These are phyloP conservation scores for Macrosteles quadrilineatus DNA, from an alignment of 1,140 invertebrate genomes.

Conservation along the genomic window DNA sequence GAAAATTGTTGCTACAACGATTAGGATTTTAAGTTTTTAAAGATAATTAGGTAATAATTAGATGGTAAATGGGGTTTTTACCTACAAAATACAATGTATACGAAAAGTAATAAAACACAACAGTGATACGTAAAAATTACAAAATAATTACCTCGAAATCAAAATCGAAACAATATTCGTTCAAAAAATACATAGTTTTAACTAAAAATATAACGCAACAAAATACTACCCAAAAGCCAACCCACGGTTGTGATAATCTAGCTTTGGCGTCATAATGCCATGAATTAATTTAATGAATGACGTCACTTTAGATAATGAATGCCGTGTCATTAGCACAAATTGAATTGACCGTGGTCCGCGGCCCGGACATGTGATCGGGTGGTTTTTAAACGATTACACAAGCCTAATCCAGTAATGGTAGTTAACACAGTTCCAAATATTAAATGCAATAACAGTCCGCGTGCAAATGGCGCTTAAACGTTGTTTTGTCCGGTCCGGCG, in stretches of 20 bases:
- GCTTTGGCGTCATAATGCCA: slow-evolving; percentile 27
- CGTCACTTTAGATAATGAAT: slow-evolving; percentile 31
- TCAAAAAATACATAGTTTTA: too few species aligned
- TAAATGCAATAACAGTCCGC: slow-evolving; percentile 10
- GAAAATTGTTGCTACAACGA: too few species aligned
- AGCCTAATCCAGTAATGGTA: not conserved
- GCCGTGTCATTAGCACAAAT: slow-evolving; percentile 28
- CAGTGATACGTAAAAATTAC: too few species aligned
- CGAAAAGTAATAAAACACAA: too few species aligned
- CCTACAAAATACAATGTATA: too few species aligned
- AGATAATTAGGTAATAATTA: too few species aligned
- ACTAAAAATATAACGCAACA: too few species aligned
- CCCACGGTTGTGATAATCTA: not conserved
- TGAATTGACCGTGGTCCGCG: slow-evolving; percentile 21
- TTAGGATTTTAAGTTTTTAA: too few species aligned
- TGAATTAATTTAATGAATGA: slow-evolving; percentile 36
- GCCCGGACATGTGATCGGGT: not conserved
- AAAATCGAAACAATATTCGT: too few species aligned
- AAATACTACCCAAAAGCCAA: too few species aligned
- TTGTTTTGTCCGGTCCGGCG: not conserved
- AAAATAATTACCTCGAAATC: too few species aligned
- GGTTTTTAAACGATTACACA: slow-evolving; percentile 7
- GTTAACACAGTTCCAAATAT: slow-evolving; percentile 13
- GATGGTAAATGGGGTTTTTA: too few species aligned
- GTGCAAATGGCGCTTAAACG: slow-evolving; percentile 9